phyloP scores from a whole-genome alignment of 2,113 vertebrate genomes.

The Oceanites oceanicus region DNA sequence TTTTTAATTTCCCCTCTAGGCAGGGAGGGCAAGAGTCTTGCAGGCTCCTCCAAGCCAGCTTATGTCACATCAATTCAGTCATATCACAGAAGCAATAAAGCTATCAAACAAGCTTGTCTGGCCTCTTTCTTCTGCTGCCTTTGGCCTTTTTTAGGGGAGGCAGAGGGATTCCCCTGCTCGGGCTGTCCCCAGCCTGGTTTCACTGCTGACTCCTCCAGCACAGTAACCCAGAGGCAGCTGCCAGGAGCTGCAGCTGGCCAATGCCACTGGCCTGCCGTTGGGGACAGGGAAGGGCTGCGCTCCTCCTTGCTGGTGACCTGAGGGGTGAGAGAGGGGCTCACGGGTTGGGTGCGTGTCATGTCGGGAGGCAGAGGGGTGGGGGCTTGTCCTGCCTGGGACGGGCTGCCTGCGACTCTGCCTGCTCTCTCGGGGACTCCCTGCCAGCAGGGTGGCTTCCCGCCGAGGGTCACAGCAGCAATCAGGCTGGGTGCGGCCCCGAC shows the following conservation, averaged over 20 bases:
- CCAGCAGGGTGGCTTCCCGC: neutral
- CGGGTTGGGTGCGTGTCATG: accelerated
- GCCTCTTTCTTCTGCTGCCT: constrained; percentile 46
- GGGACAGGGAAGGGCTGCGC: neutral
- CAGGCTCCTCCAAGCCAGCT: constrained; percentile 35
- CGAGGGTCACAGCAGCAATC: neutral
- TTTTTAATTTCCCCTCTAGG: constrained; percentile 48
- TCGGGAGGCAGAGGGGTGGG: neutral
- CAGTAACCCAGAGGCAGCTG: neutral
- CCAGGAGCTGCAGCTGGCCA: neutral
- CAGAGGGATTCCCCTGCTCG: neutral
- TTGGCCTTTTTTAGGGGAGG: neutral
- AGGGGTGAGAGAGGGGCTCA: neutral
- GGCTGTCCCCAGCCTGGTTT: neutral
- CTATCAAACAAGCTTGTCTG: constrained; percentile 46
- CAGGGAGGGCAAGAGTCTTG: constrained; percentile 42
- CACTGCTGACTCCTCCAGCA: neutral
- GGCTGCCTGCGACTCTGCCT: neutral
- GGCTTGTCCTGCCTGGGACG: neutral
- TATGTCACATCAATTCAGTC: constrained; percentile 65
- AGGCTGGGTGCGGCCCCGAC: neutral
- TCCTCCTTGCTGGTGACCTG: neutral
- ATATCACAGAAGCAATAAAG: constrained; percentile 74
- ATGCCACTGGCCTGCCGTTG: neutral
- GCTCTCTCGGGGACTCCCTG: neutral